Evolutionary conservation across 30 jellyfish, hydroid and myxozoan species (phyloP).

Genomic region (Hydra vulgaris): DNA sequence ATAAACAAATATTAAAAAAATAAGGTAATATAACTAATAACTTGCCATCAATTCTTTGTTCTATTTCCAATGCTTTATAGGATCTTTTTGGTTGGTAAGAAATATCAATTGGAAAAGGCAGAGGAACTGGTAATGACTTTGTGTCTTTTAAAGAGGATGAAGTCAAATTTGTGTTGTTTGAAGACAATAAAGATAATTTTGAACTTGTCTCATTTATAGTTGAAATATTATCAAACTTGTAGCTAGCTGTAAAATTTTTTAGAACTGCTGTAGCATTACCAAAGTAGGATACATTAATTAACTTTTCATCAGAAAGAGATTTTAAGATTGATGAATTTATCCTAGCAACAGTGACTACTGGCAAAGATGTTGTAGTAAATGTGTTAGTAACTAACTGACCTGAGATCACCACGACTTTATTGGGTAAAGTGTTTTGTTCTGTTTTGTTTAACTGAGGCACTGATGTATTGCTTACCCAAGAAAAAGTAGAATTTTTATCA

Average conservation of each 20-base stretch:
- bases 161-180: neutral
- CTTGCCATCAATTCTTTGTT: conserved; percentile 27
- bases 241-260: neutral
- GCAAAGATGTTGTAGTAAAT: conserved; percentile 8
- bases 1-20: no score
- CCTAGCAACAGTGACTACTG: neutral
- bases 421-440: neutral
- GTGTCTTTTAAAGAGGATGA: neutral
- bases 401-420: no score
- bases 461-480: neutral
- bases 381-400: no score
- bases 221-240: neutral
- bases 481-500: neutral
- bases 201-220: neutral
- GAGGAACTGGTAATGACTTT: neutral
- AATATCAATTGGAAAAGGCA: conserved; percentile 19
- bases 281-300: neutral
- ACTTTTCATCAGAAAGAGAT: neutral
- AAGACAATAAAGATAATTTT: no score
- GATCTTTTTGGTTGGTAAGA: conserved; percentile 19
- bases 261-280: neutral
- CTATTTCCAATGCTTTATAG: conserved; percentile 4
- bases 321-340: conserved; percentile 6
- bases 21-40: no score
- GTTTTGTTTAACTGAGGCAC: neutral